These are phyloP conservation scores for Ciconia maguari DNA, from an alignment of 2,113 vertebrate genomes.

Conservation along the genomic window DNA sequence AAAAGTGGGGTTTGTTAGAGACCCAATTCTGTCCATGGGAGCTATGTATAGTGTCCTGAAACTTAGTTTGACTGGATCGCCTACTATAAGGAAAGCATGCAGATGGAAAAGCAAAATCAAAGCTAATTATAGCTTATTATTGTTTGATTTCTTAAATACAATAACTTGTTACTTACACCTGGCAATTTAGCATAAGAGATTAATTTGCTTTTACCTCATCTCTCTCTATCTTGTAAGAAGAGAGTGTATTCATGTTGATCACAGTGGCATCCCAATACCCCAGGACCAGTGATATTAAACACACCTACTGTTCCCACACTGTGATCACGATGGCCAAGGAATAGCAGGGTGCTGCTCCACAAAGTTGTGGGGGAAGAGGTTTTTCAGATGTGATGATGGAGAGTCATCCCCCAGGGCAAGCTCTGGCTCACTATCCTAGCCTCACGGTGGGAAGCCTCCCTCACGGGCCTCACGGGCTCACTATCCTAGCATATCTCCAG, in stretches of 20 bases:
- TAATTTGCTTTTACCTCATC: background rate
- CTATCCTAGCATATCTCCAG: background rate
- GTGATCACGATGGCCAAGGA: background rate
- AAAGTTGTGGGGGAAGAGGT: rapidly evolving
- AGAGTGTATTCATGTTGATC: background rate
- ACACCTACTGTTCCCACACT: background rate
- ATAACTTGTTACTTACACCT: background rate
- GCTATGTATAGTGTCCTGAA: background rate
- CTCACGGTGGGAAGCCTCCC: background rate
- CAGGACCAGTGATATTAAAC: background rate
- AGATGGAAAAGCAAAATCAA: background rate
- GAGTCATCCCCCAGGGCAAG: background rate
- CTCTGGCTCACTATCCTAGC: background rate
- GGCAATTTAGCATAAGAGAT: background rate
- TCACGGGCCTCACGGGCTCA: background rate
- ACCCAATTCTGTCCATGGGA: background rate
- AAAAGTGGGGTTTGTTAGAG: background rate
- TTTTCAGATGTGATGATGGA: background rate
- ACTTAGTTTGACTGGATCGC: background rate
- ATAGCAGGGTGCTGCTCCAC: background rate
- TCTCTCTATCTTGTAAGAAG: background rate
- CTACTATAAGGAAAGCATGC: background rate
- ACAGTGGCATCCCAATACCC: background rate
- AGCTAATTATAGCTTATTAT: background rate
- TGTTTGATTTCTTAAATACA: background rate